These are phyloP conservation scores for Rhinopithecus roxellana DNA, from an alignment of 2,113 vertebrate species.

Conservation along the genomic window DNA sequence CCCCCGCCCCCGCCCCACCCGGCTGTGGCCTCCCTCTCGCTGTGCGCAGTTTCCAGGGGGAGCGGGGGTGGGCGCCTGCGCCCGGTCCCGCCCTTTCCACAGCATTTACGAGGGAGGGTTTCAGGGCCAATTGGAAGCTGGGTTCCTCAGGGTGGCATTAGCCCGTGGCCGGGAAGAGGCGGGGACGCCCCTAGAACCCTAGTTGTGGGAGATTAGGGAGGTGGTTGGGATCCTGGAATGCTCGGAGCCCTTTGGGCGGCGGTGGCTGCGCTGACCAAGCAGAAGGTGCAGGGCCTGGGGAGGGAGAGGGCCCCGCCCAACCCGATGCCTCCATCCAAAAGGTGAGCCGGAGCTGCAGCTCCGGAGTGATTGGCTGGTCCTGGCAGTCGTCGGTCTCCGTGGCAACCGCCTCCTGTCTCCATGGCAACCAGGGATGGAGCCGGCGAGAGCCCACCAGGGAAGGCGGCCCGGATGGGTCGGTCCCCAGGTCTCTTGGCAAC, in stretches of 20 bases:
- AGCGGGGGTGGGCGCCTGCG: not conserved
- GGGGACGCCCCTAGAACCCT: not conserved
- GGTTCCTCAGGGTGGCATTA: not conserved
- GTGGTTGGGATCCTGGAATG: too few species aligned
- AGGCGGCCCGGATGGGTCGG: not conserved
- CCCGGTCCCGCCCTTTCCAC: not conserved
- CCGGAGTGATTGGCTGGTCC: slow-evolving; percentile 55
- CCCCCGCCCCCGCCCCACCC: not conserved
- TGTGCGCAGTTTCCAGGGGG: not conserved
- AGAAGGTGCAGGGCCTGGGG: not conserved
- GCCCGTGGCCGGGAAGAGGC: not conserved
- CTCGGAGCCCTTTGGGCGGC: not conserved
- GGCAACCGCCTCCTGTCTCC: slow-evolving; percentile 68
- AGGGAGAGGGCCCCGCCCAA: not conserved
- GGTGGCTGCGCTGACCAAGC: not conserved
- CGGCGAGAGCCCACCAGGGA: not conserved
- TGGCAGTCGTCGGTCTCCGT: slow-evolving; percentile 46
- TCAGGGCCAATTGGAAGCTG: not conserved
- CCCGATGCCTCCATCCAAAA: not conserved
- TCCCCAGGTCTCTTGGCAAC: not conserved
- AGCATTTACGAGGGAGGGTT: not conserved
- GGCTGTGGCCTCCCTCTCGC: not conserved
- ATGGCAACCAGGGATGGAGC: slow-evolving; percentile 40
- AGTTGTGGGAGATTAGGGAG: not conserved
- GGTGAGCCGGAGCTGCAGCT: slow-evolving; percentile 23